Evolutionary conservation across 2,888 invertebrate species (phyloP).

Genomic region (Apotomis capreana): DNA sequence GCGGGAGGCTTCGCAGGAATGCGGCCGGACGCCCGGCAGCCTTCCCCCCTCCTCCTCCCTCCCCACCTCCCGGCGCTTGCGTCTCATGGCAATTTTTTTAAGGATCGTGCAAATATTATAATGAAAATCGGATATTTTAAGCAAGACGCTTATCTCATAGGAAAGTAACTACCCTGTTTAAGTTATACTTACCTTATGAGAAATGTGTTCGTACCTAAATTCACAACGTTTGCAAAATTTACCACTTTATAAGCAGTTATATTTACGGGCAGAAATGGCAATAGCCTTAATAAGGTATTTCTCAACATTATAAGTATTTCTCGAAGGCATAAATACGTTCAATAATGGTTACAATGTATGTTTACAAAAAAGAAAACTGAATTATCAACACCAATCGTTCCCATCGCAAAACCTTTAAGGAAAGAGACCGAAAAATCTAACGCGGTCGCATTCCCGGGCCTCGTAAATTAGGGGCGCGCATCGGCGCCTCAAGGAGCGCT

Average conservation of each 20-base stretch:
- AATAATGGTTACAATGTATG: background rate
- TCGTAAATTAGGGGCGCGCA: slow-evolving; percentile 77
- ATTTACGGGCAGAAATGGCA: too few relatives aligned
- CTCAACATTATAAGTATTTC: too few relatives aligned
- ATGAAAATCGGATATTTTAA: background rate
- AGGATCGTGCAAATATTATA: slow-evolving; percentile 37
- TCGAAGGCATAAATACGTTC: too few relatives aligned
- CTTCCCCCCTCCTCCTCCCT: slow-evolving; percentile 44
- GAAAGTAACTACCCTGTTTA: too few relatives aligned
- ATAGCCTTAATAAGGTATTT: too few relatives aligned
- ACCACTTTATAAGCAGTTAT: too few relatives aligned
- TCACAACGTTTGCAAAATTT: too few relatives aligned
- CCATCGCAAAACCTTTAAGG: slow-evolving; percentile 30
- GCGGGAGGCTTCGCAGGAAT: slow-evolving; percentile 78
- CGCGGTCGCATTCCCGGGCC: slow-evolving; percentile 76
- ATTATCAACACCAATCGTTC: slow-evolving; percentile 30
- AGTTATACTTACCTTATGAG: too few relatives aligned
- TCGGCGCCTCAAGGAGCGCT: slow-evolving; percentile 80
- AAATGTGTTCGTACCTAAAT: background rate
- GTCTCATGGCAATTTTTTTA: slow-evolving; percentile 26
- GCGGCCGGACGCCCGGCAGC: slow-evolving; percentile 65
- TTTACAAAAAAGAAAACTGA: background rate
- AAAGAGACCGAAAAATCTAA: slow-evolving; percentile 66
- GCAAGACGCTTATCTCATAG: too few relatives aligned
- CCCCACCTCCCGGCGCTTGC: slow-evolving; percentile 22